Conservation (phyloP, 2,113 vertebrate species). For the Emydocephalus ijimae region DNA sequence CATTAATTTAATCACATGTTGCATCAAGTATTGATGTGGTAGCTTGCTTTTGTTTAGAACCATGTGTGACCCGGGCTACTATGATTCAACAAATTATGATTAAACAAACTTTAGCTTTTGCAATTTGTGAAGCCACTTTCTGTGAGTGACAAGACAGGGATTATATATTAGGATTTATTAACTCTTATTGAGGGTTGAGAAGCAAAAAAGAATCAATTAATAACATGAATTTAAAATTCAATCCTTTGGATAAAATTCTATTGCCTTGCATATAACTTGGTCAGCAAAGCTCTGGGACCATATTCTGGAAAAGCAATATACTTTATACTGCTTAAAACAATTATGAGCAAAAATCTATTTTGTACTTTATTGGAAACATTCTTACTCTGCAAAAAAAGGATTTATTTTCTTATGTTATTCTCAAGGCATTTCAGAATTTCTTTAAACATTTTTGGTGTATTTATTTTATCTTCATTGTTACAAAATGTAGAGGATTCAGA, state of each 20-base stretch:
- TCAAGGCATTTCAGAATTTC: neutral
- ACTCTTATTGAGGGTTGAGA: neutral
- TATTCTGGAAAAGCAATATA: conserved; percentile 33
- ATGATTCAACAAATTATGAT: neutral
- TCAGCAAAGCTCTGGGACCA: conserved; percentile 1
- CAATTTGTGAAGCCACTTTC: neutral
- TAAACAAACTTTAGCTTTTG: neutral
- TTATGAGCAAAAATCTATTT: neutral
- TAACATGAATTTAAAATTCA: neutral
- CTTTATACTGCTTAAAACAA: neutral
- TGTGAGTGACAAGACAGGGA: neutral
- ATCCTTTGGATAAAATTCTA: neutral
- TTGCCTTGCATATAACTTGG: conserved; percentile 9
- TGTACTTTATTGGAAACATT: neutral
- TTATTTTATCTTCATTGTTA: neutral
- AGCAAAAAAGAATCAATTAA: neutral
- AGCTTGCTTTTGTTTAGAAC: neutral
- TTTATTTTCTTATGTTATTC: neutral
- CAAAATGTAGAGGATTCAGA: neutral
- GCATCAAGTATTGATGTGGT: neutral
- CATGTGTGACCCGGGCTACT: neutral
- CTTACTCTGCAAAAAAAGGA: neutral
- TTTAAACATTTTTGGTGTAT: neutral
- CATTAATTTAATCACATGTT: neutral
- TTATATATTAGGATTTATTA: neutral